Evolutionary conservation across 1,140 invertebrate genomes (phyloP).

Genomic region (Teleogryllus occipitalis): DNA sequence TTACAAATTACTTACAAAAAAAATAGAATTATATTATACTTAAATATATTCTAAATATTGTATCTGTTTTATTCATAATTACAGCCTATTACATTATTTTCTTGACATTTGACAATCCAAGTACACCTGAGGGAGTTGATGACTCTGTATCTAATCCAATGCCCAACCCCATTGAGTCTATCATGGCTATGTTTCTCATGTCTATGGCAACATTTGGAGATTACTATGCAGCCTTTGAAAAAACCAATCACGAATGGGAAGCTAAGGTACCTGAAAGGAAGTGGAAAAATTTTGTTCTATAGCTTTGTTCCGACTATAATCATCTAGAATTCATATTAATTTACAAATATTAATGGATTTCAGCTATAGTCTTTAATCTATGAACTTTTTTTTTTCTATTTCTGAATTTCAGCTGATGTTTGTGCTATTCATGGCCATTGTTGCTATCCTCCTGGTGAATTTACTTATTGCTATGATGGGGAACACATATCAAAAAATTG

Average conservation of each 20-base stretch:
- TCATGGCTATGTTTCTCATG: constrained; percentile 97
- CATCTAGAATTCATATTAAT: neutral
- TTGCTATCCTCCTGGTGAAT: constrained; percentile 90
- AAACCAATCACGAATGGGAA: constrained; percentile 77
- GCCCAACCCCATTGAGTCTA: constrained; percentile 81
- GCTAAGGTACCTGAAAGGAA: constrained; percentile 60
- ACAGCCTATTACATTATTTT: constrained; percentile 87
- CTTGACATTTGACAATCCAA: constrained; percentile 71
- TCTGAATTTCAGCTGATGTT: constrained; percentile 66
- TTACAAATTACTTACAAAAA: neutral
- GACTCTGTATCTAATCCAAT: constrained; percentile 61
- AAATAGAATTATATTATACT: neutral
- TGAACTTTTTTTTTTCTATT: neutral
- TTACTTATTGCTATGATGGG: constrained; percentile 99
- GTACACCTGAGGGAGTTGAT: constrained; percentile 35
- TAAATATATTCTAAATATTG: neutral
- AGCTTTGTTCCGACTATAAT: neutral
- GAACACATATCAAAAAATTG: constrained; percentile 96
- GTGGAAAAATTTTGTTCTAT: neutral
- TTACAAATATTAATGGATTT: neutral
- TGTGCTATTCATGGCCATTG: constrained; percentile 93
- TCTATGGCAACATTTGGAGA: constrained; percentile 93
- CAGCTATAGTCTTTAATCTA: neutral
- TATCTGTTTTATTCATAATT: neutral
- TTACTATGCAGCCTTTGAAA: constrained; percentile 81